Conservation (phyloP, 2,888 invertebrate genomes). For the Phyto melanocephala region DNA sequence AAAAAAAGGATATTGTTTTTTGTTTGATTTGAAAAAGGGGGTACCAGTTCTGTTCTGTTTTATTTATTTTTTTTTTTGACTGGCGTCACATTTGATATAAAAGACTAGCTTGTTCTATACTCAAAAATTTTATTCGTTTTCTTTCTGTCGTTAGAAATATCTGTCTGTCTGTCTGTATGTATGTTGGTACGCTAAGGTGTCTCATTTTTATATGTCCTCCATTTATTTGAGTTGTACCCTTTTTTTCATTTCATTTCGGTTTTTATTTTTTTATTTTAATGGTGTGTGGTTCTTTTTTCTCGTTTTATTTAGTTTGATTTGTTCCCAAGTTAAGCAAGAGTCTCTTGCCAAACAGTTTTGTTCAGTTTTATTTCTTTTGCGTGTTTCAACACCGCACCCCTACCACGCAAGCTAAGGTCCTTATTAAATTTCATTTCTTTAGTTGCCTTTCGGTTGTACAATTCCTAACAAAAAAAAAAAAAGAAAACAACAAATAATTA, state of each 20-base stretch:
- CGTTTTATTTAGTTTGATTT: constrained; percentile 57
- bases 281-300: constrained; percentile 28
- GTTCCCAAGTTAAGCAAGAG: constrained; percentile 46
- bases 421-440: constrained; percentile 31
- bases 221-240: constrained; percentile 61
- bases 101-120: constrained; percentile 38
- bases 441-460: constrained; percentile 27
- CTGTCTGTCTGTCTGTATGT: constrained; percentile 67
- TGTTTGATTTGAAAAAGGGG: constrained; percentile 37
- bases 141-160: constrained; percentile 7
- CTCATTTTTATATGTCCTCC: constrained; percentile 53
- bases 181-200: constrained; percentile 64
- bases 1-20: constrained; percentile 39
- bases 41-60: constrained; percentile 16
- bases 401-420: neutral
- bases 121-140: constrained; percentile 35
- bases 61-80: constrained; percentile 43
- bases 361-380: constrained; percentile 48
- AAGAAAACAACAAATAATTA: too few species aligned
- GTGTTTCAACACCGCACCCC: neutral
- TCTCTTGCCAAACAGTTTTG: constrained; percentile 45
- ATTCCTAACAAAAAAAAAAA: too few species aligned
- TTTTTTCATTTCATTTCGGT: constrained; percentile 34
- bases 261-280: constrained; percentile 35
- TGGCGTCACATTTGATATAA: constrained; percentile 59